phyloP scores from a whole-genome alignment of 1,140 invertebrate species.

The Pollicipes pollicipes region DNA sequence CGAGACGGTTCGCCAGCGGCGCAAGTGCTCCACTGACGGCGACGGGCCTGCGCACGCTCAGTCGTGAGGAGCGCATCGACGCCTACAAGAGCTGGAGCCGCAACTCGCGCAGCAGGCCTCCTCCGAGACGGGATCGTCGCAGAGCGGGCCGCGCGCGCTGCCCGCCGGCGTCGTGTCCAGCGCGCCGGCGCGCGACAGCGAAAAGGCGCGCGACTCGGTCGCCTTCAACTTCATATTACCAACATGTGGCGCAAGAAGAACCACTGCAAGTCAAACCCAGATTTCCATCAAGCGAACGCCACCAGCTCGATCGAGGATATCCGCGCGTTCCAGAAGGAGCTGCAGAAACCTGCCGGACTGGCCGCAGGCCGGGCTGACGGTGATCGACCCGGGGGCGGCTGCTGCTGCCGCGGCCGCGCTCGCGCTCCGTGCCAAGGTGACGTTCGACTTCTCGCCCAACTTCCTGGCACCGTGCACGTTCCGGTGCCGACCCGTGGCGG shows the following conservation, averaged over 20 bases:
- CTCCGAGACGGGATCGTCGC: neutral
- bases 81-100: neutral
- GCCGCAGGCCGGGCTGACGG: slow-evolving; percentile 19
- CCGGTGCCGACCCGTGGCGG: neutral
- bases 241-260: neutral
- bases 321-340: slow-evolving; percentile 32
- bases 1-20: neutral
- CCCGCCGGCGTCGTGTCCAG: neutral
- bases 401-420: slow-evolving; percentile 27
- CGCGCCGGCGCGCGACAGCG: neutral
- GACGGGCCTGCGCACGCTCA: neutral
- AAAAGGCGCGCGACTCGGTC: neutral
- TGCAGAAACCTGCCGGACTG: slow-evolving; percentile 36
- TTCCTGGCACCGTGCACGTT: slow-evolving; percentile 23
- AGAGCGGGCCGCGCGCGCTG: neutral
- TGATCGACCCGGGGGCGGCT: slow-evolving; percentile 21
- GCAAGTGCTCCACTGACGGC: neutral
- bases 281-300: neutral
- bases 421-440: slow-evolving; percentile 34
- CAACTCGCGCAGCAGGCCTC: neutral
- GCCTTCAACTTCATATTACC: neutral
- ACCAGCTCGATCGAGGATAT: slow-evolving; percentile 26
- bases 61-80: neutral
- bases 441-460: slow-evolving; percentile 28
- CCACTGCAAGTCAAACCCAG: neutral